Base-by-base conservation (phyloP, 2,888 invertebrate species). In the Dolichopus griseipennis region DNA sequence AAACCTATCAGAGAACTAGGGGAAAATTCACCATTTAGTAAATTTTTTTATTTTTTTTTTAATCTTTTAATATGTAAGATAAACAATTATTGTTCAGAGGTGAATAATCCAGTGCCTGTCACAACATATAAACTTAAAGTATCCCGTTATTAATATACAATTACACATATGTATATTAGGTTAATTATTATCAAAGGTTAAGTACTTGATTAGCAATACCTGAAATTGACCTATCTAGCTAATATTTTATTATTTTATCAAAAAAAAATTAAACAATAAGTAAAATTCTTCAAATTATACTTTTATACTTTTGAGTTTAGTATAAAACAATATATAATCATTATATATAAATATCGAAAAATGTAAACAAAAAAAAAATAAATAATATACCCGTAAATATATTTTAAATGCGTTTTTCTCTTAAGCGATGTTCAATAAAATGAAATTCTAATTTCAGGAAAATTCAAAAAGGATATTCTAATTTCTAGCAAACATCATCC, bases 181-280 rank as follows among this genome's bases (percentile, higher is more conserved):
- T 52, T 52, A 52, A 18, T 52, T 18, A 6, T 52, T 27, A 12
- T 52, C 6, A 6, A 52, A 18, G 52, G 52, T 52, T 52, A 52
- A 52, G 52, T 52, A 52, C 52, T 52, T 52, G 52, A 52, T 52
- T 52, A 52, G 52, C 52, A 52, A 52, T 52, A 52, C n/a, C 52
- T 52, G n/a, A 52, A 52, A 52, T 18, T 52, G 52, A 52, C 52
- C 52, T 52, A 52, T 15, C n/a, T 52, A 52, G 52, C 52, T 52
- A 52, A 52, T 52, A 52, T 52, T 52, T 52, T 52, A 52, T 52
- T 52, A 52, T 52, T 52, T 52, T 52, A 52, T 52, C 52, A 52
- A 52, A 52, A 52, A 52, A 18, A 52, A 52, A 52, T 18, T 15
- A 52, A 52, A 18, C 2, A 41, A 41, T 6, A 7, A 41, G 15